Evolutionary conservation across 2,113 vertebrate genomes (phyloP).

Genomic region (Bostrychus sinensis): DNA sequence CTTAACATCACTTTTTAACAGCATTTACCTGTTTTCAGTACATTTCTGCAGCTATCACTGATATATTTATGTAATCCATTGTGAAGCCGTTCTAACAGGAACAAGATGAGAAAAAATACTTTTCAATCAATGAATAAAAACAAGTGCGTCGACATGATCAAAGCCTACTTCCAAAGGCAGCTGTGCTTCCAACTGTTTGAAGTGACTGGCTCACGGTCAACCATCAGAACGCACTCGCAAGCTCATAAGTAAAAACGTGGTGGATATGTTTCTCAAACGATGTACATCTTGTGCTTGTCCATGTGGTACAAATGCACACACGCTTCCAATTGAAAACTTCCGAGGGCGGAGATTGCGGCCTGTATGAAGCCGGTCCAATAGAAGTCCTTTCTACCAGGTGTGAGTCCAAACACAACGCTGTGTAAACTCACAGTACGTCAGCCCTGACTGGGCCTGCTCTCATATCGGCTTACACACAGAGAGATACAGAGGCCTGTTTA

Average conservation of each 20-base stretch:
- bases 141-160: slow-evolving; percentile 59
- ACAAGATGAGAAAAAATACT: slow-evolving; percentile 27
- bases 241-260: slow-evolving; percentile 44
- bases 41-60: not conserved
- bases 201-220: slow-evolving; percentile 74
- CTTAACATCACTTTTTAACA: not conserved
- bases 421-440: slow-evolving; percentile 58
- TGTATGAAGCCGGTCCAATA: slow-evolving; percentile 56
- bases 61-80: slow-evolving; percentile 19
- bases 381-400: slow-evolving; percentile 59
- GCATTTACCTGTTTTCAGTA: not conserved
- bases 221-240: slow-evolving; percentile 42
- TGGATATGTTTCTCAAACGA: slow-evolving; percentile 45
- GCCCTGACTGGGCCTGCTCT: slow-evolving; percentile 19
- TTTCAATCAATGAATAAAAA: slow-evolving; percentile 46
- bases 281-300: slow-evolving; percentile 47
- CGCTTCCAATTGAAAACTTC: slow-evolving; percentile 70
- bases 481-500: slow-evolving; percentile 20
- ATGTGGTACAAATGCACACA: slow-evolving; percentile 45
- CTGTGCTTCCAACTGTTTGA: slow-evolving; percentile 71
- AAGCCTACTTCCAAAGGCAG: slow-evolving; percentile 59
- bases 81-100: slow-evolving; percentile 18
- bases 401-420: slow-evolving; percentile 53
- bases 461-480: slow-evolving; percentile 13
- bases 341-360: slow-evolving; percentile 51